Conservation (phyloP, 2,797 vertebrate species). For the Poecile montanus region DNA sequence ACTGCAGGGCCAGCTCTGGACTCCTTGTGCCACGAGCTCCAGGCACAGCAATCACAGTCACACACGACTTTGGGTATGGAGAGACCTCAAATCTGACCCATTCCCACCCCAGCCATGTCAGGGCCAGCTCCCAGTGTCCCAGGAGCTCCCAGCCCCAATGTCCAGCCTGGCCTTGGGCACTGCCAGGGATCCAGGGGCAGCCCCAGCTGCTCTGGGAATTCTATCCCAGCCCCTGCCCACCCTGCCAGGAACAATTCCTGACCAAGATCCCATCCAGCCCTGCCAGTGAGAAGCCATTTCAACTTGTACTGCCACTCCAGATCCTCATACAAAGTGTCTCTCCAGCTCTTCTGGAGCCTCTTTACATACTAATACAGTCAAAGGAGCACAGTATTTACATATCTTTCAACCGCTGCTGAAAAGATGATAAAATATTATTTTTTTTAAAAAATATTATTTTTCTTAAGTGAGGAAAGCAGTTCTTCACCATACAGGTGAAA, state of each 20-base stretch:
- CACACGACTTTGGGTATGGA: accelerated
- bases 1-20: accelerated
- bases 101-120: background rate
- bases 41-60: background rate
- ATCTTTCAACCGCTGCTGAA: background rate
- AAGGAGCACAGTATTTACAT: background rate
- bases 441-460: background rate
- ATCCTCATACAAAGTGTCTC: too few relatives aligned
- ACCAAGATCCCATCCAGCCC: accelerated
- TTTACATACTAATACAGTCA: background rate
- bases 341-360: background rate
- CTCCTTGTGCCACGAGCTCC: accelerated
- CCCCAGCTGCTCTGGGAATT: background rate
- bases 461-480: background rate
- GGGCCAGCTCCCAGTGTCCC: accelerated
- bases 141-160: too few relatives aligned
- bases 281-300: background rate
- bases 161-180: background rate
- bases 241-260: background rate
- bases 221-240: background rate
- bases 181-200: background rate
- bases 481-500: background rate
- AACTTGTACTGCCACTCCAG: background rate
- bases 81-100: background rate
- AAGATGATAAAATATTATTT: background rate